These are phyloP conservation scores for Euwallacea similis DNA, from an alignment of 1,140 invertebrate genomes.

Conservation along the genomic window DNA sequence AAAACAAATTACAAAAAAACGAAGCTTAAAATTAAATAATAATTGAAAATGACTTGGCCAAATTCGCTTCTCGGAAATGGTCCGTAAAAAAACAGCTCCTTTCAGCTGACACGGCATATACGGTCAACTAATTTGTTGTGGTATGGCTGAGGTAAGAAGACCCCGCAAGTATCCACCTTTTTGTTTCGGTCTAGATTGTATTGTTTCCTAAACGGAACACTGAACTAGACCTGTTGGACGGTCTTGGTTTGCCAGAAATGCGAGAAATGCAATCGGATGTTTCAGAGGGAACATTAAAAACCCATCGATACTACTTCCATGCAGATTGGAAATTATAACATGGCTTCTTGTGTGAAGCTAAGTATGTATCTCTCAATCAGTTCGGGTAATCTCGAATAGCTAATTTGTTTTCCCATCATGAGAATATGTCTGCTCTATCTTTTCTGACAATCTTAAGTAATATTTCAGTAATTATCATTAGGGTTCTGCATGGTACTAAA, in stretches of 20 bases:
- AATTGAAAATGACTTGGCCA: slow-evolving; percentile 40
- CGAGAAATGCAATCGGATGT: slow-evolving; percentile 14
- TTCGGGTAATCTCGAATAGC: slow-evolving; percentile 12
- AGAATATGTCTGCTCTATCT: slow-evolving; percentile 18
- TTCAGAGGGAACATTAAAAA: slow-evolving; percentile 12
- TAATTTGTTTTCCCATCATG: slow-evolving; percentile 23
- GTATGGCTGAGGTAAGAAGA: slow-evolving; percentile 20
- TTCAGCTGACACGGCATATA: slow-evolving; percentile 33
- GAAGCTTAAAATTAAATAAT: slow-evolving; percentile 39
- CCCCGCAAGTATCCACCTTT: slow-evolving; percentile 1
- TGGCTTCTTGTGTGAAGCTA: slow-evolving; percentile 6
- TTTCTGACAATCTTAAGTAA: slow-evolving; percentile 9
- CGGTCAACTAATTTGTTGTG: slow-evolving; percentile 35
- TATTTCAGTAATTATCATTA: slow-evolving; percentile 24
- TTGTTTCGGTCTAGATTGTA: slow-evolving; percentile 19
- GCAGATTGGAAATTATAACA: slow-evolving; percentile 23
- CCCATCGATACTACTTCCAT: slow-evolving; percentile 2
- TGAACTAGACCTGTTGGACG: not conserved
- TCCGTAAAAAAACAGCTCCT: slow-evolving; percentile 29
- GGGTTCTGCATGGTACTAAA: slow-evolving; percentile 4
- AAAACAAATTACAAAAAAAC: slow-evolving; percentile 27
- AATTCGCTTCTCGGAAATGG: slow-evolving; percentile 37
- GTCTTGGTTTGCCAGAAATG: not conserved
- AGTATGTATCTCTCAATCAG: slow-evolving; percentile 26
- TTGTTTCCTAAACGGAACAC: slow-evolving; percentile 13